Evolutionary conservation across 92 coral and sea anemone species (phyloP), one percentile per base, ranked within the genome.

Genomic region (Phenganax stokvisi): DNA sequence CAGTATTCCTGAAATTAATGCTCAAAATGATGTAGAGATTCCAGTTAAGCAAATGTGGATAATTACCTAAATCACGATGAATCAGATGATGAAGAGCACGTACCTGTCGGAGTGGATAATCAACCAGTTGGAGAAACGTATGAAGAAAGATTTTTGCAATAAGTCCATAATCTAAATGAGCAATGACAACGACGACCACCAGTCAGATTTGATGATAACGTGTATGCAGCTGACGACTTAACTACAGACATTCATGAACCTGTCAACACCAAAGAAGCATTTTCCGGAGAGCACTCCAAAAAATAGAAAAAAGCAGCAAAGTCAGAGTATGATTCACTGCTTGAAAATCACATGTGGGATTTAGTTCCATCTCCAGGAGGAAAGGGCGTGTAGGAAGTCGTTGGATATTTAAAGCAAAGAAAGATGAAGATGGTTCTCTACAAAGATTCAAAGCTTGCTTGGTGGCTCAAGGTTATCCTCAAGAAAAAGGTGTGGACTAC

Each of bases 111-210:
- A 59, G 65, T 12, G 15, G 7, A 59, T 12, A 37, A 37, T 16
- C 7, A 76, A 53, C 72, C 44, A 77, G 73, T 77, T 51, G 72
- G 66, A 78, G 82, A 10, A 60, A 78, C 82, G 9, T 78, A 78
- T 11, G 82, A 78, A 78, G 82, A 78, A 28, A 10, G 20, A 17
- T 78, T 78, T 61, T 57, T 57, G 82, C 13, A 62, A 12, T 74
- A 78, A 7, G 83, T 78, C 62, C 17, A 62, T 20, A 16, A 28
- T n/a, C 37, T 75, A 20, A 6, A 6, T 12, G 31, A 54, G 31
- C 57, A 20, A 20, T 52, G 80, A 54, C 66, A 15, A 6, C 57
- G 80, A 75, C 57, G n/a, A 75, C 80, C 80, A 13, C 66, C 80
- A 12, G n/a, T 67, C 29, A 75, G 80, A 75, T 55, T 9, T 75